These are phyloP conservation scores for Drosophila nigrodunni DNA, from an alignment of 1,140 invertebrate species.

Conservation along the genomic window DNA sequence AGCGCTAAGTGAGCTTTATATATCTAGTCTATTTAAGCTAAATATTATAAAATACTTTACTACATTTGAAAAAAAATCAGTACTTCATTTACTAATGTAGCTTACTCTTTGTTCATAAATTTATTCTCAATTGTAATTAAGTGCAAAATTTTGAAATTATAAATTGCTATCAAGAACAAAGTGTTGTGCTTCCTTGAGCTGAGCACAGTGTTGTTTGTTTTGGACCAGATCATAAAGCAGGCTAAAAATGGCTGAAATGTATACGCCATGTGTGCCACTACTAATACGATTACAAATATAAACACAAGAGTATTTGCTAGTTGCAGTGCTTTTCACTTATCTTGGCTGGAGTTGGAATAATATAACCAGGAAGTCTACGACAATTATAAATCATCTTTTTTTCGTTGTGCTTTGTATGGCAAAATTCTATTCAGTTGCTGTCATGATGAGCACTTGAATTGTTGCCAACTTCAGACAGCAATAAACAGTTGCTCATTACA, in stretches of 20 bases:
- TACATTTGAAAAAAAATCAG: neutral
- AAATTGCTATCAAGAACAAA: slow-evolving; percentile 4
- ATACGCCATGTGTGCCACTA: slow-evolving; percentile 53
- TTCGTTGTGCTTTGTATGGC: slow-evolving; percentile 31
- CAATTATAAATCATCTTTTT: slow-evolving; percentile 80
- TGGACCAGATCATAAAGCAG: slow-evolving; percentile 35
- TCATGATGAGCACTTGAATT: slow-evolving; percentile 76
- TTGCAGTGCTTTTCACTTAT: slow-evolving; percentile 51
- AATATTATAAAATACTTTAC: no score
- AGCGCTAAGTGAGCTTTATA: no score
- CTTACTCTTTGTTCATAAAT: neutral
- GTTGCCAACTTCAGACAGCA: slow-evolving; percentile 58
- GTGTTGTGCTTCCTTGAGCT: neutral
- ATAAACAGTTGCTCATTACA: slow-evolving; percentile 58
- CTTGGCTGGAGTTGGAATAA: slow-evolving; percentile 48
- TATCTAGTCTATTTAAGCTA: no score
- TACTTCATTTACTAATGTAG: neutral
- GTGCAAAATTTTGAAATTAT: neutral
- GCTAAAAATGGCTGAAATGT: slow-evolving; percentile 54
- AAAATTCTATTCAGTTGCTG: slow-evolving; percentile 61
- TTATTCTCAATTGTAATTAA: neutral
- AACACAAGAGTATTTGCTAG: slow-evolving; percentile 35
- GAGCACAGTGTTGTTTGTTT: slow-evolving; percentile 28
- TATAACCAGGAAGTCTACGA: slow-evolving; percentile 78
- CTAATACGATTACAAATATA: slow-evolving; percentile 33